Conservation (phyloP, 1,140 invertebrate genomes). For the Drosophila elegans region DNA sequence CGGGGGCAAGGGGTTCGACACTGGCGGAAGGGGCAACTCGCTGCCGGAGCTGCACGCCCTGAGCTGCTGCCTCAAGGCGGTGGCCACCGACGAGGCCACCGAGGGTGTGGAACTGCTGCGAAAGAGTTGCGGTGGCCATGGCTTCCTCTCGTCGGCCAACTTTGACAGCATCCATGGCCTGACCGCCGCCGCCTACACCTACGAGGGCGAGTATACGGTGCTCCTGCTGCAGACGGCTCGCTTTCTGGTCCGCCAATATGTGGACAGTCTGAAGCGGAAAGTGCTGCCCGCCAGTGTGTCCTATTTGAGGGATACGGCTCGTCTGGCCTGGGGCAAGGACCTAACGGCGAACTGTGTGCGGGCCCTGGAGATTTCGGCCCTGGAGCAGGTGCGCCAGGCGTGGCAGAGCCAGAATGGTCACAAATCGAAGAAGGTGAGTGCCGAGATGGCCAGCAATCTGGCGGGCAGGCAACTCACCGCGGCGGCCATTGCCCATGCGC, state of each 20-base stretch:
- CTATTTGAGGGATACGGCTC: constrained; percentile 75
- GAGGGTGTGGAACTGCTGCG: constrained; percentile 91
- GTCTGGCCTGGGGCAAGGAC: constrained; percentile 46
- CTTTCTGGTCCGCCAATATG: constrained; percentile 88
- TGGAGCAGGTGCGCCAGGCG: constrained; percentile 88
- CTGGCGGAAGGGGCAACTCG: neutral
- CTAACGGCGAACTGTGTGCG: constrained; percentile 46
- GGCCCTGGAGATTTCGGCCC: constrained; percentile 84
- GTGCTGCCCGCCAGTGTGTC: constrained; percentile 83
- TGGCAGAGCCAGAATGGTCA: constrained; percentile 85
- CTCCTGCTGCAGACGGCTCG: constrained; percentile 94
- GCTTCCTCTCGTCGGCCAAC: constrained; percentile 94
- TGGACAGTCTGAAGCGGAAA: constrained; percentile 86
- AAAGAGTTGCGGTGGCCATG: constrained; percentile 96
- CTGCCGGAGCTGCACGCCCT: constrained; percentile 96
- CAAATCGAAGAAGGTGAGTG: constrained; percentile 86
- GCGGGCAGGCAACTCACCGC: constrained; percentile 91
- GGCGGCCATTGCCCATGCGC: constrained; percentile 91
- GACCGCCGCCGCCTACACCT: constrained; percentile 94
- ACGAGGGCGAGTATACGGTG: constrained; percentile 98
- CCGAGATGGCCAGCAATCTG: constrained; percentile 93
- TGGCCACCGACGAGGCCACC: constrained; percentile 90
- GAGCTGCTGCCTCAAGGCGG: constrained; percentile 95
- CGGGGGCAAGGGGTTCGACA: neutral
- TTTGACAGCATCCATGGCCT: constrained; percentile 92